These are phyloP conservation scores for Agelaius phoeniceus DNA, from an alignment of 2,113 vertebrate species.

Conservation along the genomic window DNA sequence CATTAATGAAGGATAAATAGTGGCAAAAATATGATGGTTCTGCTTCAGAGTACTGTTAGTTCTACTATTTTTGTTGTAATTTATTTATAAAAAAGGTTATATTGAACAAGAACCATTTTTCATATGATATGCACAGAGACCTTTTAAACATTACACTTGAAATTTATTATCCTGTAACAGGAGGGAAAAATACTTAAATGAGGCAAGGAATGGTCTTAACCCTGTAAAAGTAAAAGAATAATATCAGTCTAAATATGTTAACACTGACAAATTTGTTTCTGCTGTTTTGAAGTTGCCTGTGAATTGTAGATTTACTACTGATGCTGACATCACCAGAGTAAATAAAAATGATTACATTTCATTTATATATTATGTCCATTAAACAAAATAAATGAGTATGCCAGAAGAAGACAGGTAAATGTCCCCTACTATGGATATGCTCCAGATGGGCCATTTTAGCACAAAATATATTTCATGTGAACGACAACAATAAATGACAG, in stretches of 20 bases:
- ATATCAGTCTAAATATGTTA: neutral
- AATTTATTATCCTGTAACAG: neutral
- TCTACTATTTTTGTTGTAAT: neutral
- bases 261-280: neutral
- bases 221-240: neutral
- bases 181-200: neutral
- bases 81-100: neutral
- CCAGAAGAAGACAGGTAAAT: neutral
- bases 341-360: neutral
- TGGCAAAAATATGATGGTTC: neutral
- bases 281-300: neutral
- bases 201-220: neutral
- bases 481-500: neutral
- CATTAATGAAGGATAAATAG: neutral
- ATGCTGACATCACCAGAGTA: neutral
- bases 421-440: neutral
- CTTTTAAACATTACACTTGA: neutral
- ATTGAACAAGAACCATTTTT: neutral
- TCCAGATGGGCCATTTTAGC: neutral
- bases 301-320: neutral
- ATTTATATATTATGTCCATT: neutral
- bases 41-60: neutral
- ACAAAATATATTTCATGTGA: neutral
- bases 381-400: neutral
- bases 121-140: rapidly evolving